Evolutionary conservation across 2,797 vertebrate genomes (phyloP).

Genomic region (Myripristis murdjan): DNA sequence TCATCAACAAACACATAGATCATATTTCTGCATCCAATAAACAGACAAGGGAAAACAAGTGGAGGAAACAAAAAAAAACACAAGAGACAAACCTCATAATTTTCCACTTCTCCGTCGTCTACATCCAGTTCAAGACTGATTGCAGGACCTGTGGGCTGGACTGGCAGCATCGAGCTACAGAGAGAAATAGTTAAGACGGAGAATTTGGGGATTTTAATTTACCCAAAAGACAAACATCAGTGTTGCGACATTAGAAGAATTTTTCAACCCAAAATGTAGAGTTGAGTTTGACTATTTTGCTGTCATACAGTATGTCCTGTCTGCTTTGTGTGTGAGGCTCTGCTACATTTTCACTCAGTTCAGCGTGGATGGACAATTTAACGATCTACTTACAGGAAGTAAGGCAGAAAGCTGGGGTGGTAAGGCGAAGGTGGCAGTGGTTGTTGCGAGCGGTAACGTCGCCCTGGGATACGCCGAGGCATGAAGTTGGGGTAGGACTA

Average conservation of each 20-base stretch:
- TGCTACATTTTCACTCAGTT: too few species aligned
- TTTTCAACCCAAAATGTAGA: too few species aligned
- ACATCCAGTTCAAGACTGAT: constrained; percentile 98
- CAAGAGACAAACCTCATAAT: constrained; percentile 91
- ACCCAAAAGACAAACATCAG: too few species aligned
- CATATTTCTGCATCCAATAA: neutral
- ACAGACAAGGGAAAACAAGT: neutral
- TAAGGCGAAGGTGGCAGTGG: constrained; percentile 94
- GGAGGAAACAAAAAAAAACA: neutral
- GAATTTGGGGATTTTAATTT: too few species aligned
- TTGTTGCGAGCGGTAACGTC: constrained; percentile 94
- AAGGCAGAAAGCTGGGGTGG: constrained; percentile 96
- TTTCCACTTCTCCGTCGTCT: constrained; percentile 98
- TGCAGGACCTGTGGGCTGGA: constrained; percentile 93
- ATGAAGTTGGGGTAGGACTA: constrained; percentile 97
- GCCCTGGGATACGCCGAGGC: constrained; percentile 93
- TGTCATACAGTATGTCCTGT: too few species aligned
- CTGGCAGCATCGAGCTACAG: constrained; percentile 94
- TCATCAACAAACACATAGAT: constrained; percentile 1
- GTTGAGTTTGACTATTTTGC: neutral
- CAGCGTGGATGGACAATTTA: too few species aligned
- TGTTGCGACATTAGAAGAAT: constrained; percentile 15
- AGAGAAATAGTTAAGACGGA: too few species aligned
- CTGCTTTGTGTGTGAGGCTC: too few species aligned
- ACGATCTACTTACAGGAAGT: constrained; percentile 96